Evolutionary conservation across 2,888 invertebrate genomes (phyloP), one percentile per base, ranked within the genome.

Genomic region (Xanthia icteritia): DNA sequence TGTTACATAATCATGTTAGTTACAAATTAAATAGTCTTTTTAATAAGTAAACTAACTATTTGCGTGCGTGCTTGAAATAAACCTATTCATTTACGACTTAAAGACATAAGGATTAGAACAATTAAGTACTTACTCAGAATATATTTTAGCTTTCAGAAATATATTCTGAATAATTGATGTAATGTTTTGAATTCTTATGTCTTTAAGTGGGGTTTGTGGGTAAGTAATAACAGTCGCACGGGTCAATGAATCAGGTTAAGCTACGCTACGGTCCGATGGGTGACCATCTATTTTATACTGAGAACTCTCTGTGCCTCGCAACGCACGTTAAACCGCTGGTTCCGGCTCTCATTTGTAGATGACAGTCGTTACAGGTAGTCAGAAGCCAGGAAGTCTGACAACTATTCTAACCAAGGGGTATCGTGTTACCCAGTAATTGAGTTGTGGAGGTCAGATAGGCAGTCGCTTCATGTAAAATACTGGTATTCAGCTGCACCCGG

Each of bases 21-120:
- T 77, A 58, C 20, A 58, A 58, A 80, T 79, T 64, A 45, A 31
- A 80, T 77, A 69, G 75, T 81, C 15, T 79, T 60, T 36, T 65
- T 54, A 17, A 63, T 45, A 81, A 51, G 23, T 65, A 27, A 65
- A 45, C 74, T 36, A 45, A 27, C 17, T n/a, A 65, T 15, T 74
- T 20, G 58, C 82, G 76, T 79, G 82, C 36, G 11, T 51, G 42
- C 5, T 0, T 61, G 8, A n/a, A 64, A 73, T 73, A 42, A 61
- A 42, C 8, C 15, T 39, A 8, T 9, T n/a, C 3, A 15, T 9
- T 71, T 72, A 63, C 2, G 15, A 31, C n/a, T 3, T 39, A 27
- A 17, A 68, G 20, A n/a, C 39, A 0, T 31, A 9, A 8, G 11
- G 48, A 51, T 60, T 51, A 60, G 11, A 48, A 60, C 17, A 63